Percentiles rank a stretch among this genome's conserved stretches.
phyloP scores from a whole-genome alignment of 2,888 invertebrate species.

The Hololepta plana region DNA sequence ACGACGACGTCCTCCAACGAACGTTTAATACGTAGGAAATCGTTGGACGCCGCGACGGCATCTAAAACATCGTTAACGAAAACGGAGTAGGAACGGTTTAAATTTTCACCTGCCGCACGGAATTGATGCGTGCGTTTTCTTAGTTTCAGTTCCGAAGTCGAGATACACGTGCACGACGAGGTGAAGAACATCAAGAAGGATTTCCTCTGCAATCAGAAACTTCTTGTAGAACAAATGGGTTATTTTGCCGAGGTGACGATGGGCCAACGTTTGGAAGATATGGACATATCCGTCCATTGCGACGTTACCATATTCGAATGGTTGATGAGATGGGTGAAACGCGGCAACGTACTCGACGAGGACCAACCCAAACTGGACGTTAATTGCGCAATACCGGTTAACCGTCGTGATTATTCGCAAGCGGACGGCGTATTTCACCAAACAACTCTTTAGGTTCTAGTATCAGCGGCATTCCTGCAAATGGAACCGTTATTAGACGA shows the following conservation, averaged over 20 bases:
- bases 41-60: too few relatives aligned
- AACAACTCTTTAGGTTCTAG: too few relatives aligned
- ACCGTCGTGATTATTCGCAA: too few relatives aligned
- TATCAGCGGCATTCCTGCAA: conserved; percentile 87
- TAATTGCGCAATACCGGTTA: conserved; percentile 71
- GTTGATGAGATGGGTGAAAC: conserved; percentile 92
- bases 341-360: conserved; percentile 40
- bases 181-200: conserved; percentile 77
- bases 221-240: conserved; percentile 82
- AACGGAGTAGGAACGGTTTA: too few relatives aligned
- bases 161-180: conserved; percentile 92
- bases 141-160: conserved; percentile 44
- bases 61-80: too few relatives aligned
- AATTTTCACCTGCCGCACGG: too few relatives aligned
- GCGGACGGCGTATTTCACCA: too few relatives aligned
- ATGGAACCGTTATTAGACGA: conserved; percentile 82
- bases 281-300: conserved; percentile 94
- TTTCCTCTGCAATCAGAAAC: conserved; percentile 72
- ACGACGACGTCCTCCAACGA: too few relatives aligned
- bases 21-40: too few relatives aligned
- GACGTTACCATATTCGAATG: conserved; percentile 92
- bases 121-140: conserved; percentile 1
- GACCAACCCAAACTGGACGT: conserved; percentile 58
- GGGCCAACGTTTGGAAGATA: conserved; percentile 67
- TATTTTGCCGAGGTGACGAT: conserved; percentile 84